Evolutionary conservation across 1,140 invertebrate genomes (phyloP), one percentile per base, ranked within the genome.

Genomic region (Copidosoma floridanum): DNA sequence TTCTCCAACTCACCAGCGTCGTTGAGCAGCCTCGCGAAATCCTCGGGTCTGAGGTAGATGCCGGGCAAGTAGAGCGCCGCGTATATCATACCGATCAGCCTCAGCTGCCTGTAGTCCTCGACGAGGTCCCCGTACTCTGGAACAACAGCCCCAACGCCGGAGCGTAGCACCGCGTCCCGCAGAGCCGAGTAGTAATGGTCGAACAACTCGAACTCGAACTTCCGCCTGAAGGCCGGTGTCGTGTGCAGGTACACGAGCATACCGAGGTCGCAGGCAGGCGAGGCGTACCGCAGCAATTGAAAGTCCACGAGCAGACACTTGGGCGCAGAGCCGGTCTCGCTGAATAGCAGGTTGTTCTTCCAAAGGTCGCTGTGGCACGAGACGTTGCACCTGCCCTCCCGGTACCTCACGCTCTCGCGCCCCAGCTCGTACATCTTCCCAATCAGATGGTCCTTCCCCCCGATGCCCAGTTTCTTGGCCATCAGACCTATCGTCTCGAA

Each of bases 291-390:
- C 4, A 56, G 20, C 1, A 61, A 6, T 18, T 61, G 59, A 27
- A 29, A 61, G 26, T 56, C 59, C 10, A 55, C 37, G 3, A 61
- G 14, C 14, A 61, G 27, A 24, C 59, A 61, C 29, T 55, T 55
- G 2, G 43, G 51, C 3, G 58, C 43, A 12, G 16, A 12, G 3
- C 11, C 24, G 16, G 12, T 26, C 1, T 48, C 11, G 8, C 52
- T 29, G 20, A 56, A 51, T n/a, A 61, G 23, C 10, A 61, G 1
- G 8, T 61, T 61, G 11, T 61, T 61, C 16, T 24, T 55, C 53
- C 53, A 56, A 0, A 56, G n/a, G 37, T 56, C 59, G n/a, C 44
- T 1, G 29, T 61, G 59, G 16, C 44, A 56, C 4, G 51, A 12
- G 3, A 56, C 59, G 3, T 41, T 56, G 0, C 14, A 32, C 14